Percentiles rank a stretch among this genome's conserved stretches.
phyloP scores from a whole-genome alignment of 2,113 vertebrate species.

The Silurus asotus region DNA sequence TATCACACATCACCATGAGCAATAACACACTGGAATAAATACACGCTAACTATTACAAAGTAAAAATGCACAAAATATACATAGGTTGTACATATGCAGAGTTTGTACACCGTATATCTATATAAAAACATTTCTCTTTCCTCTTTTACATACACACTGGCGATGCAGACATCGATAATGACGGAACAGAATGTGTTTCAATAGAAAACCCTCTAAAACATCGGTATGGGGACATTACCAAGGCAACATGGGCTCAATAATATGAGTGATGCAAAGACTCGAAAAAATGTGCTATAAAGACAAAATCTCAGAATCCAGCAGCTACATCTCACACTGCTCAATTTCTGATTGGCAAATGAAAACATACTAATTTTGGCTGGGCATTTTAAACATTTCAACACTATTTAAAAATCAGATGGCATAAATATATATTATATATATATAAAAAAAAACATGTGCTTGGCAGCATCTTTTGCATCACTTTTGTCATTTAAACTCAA shows the following conservation, averaged over 20 bases:
- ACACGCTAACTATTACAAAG: slow-evolving; percentile 40
- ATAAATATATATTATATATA: slow-evolving; percentile 24
- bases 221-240: slow-evolving; percentile 21
- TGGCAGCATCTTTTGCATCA: slow-evolving; percentile 21
- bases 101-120: slow-evolving; percentile 50
- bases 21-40: slow-evolving; percentile 31
- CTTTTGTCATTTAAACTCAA: neutral
- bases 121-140: slow-evolving; percentile 43
- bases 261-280: slow-evolving; percentile 1
- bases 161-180: slow-evolving; percentile 8
- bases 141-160: slow-evolving; percentile 27
- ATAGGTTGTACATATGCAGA: slow-evolving; percentile 45
- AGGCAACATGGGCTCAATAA: slow-evolving; percentile 26
- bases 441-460: neutral
- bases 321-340: neutral
- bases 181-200: slow-evolving; percentile 7
- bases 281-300: slow-evolving; percentile 23
- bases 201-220: slow-evolving; percentile 12
- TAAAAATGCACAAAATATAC: slow-evolving; percentile 53
- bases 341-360: slow-evolving; percentile 17
- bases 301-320: slow-evolving; percentile 4
- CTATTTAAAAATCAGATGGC: slow-evolving; percentile 21
- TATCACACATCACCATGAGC: slow-evolving; percentile 42
- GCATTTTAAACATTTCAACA: slow-evolving; percentile 5
- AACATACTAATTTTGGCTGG: slow-evolving; percentile 29